Conservation (phyloP, 2,797 vertebrate genomes). For the Sphaeramia orbicularis region DNA sequence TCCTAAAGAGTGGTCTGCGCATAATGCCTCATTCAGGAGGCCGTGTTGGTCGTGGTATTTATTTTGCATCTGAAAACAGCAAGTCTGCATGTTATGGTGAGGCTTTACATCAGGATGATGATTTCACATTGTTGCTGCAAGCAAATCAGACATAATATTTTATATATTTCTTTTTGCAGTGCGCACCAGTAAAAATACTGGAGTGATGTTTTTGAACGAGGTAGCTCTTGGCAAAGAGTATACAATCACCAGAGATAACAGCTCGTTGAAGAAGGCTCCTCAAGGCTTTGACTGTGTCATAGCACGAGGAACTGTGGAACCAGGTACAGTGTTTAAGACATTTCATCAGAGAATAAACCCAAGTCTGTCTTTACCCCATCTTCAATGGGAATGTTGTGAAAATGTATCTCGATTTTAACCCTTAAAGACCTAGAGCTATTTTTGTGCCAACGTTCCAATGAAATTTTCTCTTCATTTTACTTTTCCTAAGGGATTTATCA, state of each 20-base stretch:
- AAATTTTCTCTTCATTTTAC: no score
- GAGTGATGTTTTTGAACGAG: constrained; percentile 94
- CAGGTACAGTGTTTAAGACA: constrained; percentile 78
- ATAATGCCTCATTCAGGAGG: constrained; percentile 96
- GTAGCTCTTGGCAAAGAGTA: constrained; percentile 90
- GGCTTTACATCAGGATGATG: constrained; percentile 15
- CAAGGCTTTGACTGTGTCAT: constrained; percentile 87
- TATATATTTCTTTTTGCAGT: constrained; percentile 76
- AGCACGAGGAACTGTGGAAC: constrained; percentile 87
- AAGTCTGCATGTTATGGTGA: constrained; percentile 92
- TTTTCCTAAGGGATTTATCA: no score
- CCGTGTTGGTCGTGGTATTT: constrained; percentile 91
- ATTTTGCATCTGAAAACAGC: constrained; percentile 93
- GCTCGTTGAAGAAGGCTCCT: constrained; percentile 78
- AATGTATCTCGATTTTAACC: background rate
- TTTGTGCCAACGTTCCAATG: no score
- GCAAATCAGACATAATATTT: background rate
- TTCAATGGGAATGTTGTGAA: background rate
- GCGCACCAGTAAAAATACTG: constrained; percentile 68
- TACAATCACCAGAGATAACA: constrained; percentile 79
- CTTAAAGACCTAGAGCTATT: no score
- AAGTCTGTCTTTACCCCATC: background rate
- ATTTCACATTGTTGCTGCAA: background rate
- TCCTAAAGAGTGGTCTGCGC: constrained; percentile 92
- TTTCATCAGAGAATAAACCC: background rate